Evolutionary conservation across 2,797 vertebrate genomes (phyloP).

Genomic region (Tympanoctomys barrerae): DNA sequence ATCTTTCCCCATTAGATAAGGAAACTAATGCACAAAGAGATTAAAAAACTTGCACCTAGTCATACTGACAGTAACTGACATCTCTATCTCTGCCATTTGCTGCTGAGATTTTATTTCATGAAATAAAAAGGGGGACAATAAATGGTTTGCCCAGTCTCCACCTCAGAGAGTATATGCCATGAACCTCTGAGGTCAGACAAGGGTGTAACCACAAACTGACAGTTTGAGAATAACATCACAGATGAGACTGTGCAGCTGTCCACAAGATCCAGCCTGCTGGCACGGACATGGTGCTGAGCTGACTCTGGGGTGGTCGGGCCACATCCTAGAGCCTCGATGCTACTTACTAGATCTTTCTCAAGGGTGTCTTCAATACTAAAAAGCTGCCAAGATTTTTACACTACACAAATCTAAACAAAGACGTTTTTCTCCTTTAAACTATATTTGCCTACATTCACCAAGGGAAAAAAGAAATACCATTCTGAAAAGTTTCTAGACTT

Average conservation of each 20-base stretch:
- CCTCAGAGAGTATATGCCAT: not conserved
- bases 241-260: fast-evolving
- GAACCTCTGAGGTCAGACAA: not conserved
- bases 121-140: too few relatives aligned
- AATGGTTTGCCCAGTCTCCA: not conserved
- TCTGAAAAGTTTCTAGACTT: not conserved
- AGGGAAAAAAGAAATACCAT: not conserved
- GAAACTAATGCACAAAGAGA: not conserved
- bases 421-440: not conserved
- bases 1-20: not conserved
- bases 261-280: fast-evolving
- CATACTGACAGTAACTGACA: not conserved
- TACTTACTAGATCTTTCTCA: not conserved
- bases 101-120: not conserved
- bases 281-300: not conserved
- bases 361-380: not conserved
- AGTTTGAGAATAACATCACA: not conserved
- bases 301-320: fast-evolving
- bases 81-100: not conserved
- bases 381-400: not conserved
- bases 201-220: not conserved
- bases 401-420: not conserved
- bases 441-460: not conserved
- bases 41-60: not conserved
- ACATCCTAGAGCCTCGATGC: fast-evolving